Evolutionary conservation across 2,113 vertebrate genomes (phyloP).

Genomic region (Manacus vitellinus): DNA sequence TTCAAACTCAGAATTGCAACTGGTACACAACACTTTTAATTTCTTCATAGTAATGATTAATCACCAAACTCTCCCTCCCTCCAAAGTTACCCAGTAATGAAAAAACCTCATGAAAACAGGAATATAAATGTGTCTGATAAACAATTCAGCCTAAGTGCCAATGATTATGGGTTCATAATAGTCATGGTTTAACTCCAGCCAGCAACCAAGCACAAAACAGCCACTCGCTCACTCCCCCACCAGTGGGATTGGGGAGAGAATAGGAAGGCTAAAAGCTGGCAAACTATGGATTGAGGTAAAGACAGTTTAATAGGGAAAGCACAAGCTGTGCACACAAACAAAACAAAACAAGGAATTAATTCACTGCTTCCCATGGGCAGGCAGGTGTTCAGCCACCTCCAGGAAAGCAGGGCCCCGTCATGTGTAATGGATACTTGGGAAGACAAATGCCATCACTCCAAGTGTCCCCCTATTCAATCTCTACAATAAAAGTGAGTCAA

Average conservation of each 20-base stretch:
- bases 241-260: background rate
- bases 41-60: constrained; percentile 12
- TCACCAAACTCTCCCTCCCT: background rate
- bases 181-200: background rate
- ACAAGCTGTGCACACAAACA: background rate
- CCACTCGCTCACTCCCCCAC: background rate
- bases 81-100: constrained; percentile 13
- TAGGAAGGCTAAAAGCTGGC: background rate
- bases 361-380: background rate
- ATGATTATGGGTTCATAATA: constrained; percentile 9
- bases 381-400: background rate
- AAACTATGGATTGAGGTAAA: background rate
- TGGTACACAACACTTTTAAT: background rate
- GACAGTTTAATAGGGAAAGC: background rate
- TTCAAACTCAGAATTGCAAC: background rate
- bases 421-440: background rate
- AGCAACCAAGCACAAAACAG: background rate
- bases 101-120: constrained; percentile 1
- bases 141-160: constrained; percentile 37
- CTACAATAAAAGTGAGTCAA: background rate
- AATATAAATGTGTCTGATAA: constrained; percentile 40
- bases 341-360: background rate
- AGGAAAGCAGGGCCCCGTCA: background rate
- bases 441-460: background rate
- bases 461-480: background rate